phyloP scores from a whole-genome alignment of 2,888 invertebrate genomes.

The Isoperla grammatica region DNA sequence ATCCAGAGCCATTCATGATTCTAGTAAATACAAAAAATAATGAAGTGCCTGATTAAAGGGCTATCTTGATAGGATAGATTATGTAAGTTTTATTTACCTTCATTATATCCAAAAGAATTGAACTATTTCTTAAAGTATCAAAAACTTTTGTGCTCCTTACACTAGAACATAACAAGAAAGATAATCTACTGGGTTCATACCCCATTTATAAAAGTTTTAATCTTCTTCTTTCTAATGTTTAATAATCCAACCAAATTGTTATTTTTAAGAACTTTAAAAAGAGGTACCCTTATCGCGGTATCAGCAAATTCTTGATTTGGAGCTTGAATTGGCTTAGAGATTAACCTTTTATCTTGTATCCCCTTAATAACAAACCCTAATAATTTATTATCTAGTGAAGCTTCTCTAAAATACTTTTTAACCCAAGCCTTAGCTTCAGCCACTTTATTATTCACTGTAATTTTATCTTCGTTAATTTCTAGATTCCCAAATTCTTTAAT shows the following conservation, averaged over 20 bases:
- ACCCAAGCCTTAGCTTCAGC: constrained; percentile 54
- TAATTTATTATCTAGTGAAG: constrained; percentile 48
- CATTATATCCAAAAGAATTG: too few relatives aligned
- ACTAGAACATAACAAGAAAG: too few relatives aligned
- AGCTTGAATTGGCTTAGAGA: constrained; percentile 59
- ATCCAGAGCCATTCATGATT: too few relatives aligned
- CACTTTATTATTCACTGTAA: constrained; percentile 46
- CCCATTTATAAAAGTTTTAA: constrained; percentile 45
- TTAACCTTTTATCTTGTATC: constrained; percentile 57
- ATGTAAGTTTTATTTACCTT: too few relatives aligned
- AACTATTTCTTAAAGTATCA: too few relatives aligned
- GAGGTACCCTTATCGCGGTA: constrained; percentile 48
- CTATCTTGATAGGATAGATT: too few relatives aligned
- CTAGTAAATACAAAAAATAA: too few relatives aligned
- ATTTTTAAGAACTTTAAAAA: constrained; percentile 49
- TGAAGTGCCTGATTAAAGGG: too few relatives aligned
- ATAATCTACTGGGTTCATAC: too few relatives aligned
- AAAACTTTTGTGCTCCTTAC: too few relatives aligned
- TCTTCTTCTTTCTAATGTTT: constrained; percentile 51
- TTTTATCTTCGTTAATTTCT: constrained; percentile 43
- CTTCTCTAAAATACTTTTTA: constrained; percentile 56
- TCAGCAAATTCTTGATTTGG: constrained; percentile 45
- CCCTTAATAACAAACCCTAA: constrained; percentile 51
- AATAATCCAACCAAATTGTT: constrained; percentile 47
- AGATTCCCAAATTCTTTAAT: too few relatives aligned